Conservation (phyloP, 2,113 vertebrate species). For the Cavia aperea region DNA sequence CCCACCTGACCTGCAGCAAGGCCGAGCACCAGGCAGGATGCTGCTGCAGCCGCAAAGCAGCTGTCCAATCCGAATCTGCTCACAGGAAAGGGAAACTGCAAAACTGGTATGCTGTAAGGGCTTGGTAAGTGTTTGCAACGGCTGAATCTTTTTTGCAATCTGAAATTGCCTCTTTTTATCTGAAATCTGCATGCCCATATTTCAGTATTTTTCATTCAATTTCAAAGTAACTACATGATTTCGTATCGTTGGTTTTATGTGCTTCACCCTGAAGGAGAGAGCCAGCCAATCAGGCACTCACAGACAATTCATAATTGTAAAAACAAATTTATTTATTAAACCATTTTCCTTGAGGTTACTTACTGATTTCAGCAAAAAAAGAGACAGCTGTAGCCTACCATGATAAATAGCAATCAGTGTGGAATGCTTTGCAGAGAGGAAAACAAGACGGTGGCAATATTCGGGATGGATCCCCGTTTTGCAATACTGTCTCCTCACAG, state of each 20-base stretch:
- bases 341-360: not conserved
- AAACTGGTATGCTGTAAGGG: not conserved
- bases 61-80: not conserved
- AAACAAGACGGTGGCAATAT: not conserved
- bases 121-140: not conserved
- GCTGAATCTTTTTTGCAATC: not conserved
- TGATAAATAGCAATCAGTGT: not conserved
- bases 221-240: slow-evolving; percentile 22
- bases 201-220: not conserved
- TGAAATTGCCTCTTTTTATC: not conserved
- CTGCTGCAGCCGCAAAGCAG: not conserved
- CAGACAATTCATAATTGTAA: not conserved
- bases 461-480: not conserved
- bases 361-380: not conserved
- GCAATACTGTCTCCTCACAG: not conserved
- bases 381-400: not conserved
- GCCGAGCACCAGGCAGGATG: not conserved
- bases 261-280: slow-evolving; percentile 18
- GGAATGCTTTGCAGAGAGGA: not conserved
- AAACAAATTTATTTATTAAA: slow-evolving; percentile 14
- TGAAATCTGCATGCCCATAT: not conserved
- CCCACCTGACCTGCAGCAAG: no score
- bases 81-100: not conserved
- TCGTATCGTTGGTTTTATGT: not conserved
- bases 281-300: not conserved